phyloP scores from a whole-genome alignment of 2,888 invertebrate genomes.

The Mimas tiliae region DNA sequence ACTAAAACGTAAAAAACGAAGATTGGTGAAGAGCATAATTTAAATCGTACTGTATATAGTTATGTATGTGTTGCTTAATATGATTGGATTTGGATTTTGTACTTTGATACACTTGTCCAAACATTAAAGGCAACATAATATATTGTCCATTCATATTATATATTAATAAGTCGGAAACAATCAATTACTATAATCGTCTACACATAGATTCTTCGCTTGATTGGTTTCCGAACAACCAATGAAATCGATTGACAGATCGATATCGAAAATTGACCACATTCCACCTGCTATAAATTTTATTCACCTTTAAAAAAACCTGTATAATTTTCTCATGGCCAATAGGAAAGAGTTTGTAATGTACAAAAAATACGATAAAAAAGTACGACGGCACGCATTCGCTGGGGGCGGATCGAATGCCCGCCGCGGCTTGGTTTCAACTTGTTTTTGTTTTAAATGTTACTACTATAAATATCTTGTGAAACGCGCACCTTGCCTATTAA shows the following conservation, averaged over 20 bases:
- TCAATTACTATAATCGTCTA: constrained; percentile 31
- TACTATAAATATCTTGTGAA: constrained; percentile 33
- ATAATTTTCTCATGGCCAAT: constrained; percentile 78
- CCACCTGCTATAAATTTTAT: constrained; percentile 81
- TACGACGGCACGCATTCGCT: constrained; percentile 58
- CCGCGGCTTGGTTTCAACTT: constrained; percentile 63
- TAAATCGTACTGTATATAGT: too few relatives aligned
- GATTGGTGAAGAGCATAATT: too few relatives aligned
- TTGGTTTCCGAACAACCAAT: constrained; percentile 58
- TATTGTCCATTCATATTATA: too few relatives aligned
- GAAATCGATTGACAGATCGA: constrained; percentile 52
- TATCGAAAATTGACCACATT: constrained; percentile 63
- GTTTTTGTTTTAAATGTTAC: constrained; percentile 66
- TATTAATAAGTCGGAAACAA: too few relatives aligned
- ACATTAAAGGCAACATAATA: too few relatives aligned
- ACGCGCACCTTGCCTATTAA: constrained; percentile 28
- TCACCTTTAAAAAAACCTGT: constrained; percentile 59
- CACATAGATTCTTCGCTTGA: constrained; percentile 53
- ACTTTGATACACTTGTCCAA: too few relatives aligned
- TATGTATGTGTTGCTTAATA: too few relatives aligned
- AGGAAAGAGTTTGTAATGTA: constrained; percentile 77
- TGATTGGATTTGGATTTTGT: too few relatives aligned
- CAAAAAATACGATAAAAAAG: constrained; percentile 65
- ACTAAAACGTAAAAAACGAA: too few relatives aligned
- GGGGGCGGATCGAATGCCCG: constrained; percentile 71